Conservation (phyloP, 2,888 invertebrate species). For the Baronia brevicornis region DNA sequence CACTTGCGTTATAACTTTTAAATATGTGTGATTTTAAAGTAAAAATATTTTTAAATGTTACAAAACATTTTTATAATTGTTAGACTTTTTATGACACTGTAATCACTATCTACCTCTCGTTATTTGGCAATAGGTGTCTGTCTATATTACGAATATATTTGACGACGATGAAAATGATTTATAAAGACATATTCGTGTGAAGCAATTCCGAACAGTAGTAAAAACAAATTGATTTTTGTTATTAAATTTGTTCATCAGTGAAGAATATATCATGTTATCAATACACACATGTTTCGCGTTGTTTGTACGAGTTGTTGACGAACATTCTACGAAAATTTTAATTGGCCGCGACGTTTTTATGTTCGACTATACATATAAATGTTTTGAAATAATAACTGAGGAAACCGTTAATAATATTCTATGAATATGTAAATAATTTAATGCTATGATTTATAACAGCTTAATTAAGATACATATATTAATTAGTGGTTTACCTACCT, state of each 20-base stretch:
- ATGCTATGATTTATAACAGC: conserved; percentile 20
- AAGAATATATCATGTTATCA: conserved; percentile 8
- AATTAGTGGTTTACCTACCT: conserved; percentile 14
- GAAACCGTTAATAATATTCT: conserved; percentile 14
- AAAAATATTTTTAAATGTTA: too few relatives aligned
- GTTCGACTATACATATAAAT: conserved; percentile 16
- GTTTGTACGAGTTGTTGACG: too few relatives aligned
- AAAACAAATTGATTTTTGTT: conserved; percentile 14
- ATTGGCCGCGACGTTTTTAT: conserved; percentile 26
- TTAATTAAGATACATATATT: conserved; percentile 23
- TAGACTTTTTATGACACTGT: too few relatives aligned
- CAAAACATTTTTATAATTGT: too few relatives aligned
- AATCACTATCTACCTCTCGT: too few relatives aligned
- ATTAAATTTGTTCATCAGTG: conserved; percentile 9
- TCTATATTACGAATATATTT: too few relatives aligned
- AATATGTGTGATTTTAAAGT: too few relatives aligned
- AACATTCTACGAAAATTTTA: conserved; percentile 13
- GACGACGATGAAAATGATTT: conserved; percentile 14
- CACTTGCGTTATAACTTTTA: too few relatives aligned
- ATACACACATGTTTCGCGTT: too few relatives aligned
- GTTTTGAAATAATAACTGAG: conserved; percentile 13
- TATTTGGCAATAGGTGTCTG: too few relatives aligned
- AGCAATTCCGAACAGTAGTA: conserved; percentile 15
- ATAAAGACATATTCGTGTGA: conserved; percentile 4
- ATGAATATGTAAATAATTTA: conserved; percentile 23